Evolutionary conservation across 2,888 invertebrate species (phyloP).

Genomic region (Pocota personata): DNA sequence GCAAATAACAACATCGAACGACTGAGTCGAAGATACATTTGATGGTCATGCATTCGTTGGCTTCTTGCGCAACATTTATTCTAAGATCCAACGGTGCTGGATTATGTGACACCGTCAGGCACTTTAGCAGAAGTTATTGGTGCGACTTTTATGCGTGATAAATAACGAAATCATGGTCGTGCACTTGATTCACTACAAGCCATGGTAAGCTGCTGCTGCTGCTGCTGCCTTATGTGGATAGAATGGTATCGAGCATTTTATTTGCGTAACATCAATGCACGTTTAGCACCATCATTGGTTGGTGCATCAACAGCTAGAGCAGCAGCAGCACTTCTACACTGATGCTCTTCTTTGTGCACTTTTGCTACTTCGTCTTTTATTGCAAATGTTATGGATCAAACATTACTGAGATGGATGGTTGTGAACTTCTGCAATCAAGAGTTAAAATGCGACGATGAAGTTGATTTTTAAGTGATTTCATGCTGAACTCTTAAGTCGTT

Average conservation of each 20-base stretch:
- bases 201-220: not conserved
- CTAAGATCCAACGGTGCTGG: constrained; percentile 22
- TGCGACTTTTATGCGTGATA: constrained; percentile 73
- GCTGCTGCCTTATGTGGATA: constrained; percentile 25
- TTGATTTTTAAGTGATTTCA: constrained; percentile 71
- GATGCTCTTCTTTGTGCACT: constrained; percentile 54
- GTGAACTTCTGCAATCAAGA: constrained; percentile 73
- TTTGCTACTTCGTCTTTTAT: constrained; percentile 62
- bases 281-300: constrained; percentile 43
- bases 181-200: constrained; percentile 67
- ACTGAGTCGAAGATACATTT: constrained; percentile 22
- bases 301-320: constrained; percentile 3
- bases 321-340: constrained; percentile 3
- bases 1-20: constrained; percentile 33
- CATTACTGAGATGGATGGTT: constrained; percentile 62
- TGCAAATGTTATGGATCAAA: constrained; percentile 69
- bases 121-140: constrained; percentile 70
- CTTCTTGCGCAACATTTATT: constrained; percentile 41
- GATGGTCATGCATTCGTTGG: constrained; percentile 29
- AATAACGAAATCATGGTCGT: constrained; percentile 72
- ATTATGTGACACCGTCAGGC: constrained; percentile 63
- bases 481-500: constrained; percentile 53
- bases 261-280: constrained; percentile 71
- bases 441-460: constrained; percentile 67
- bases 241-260: constrained; percentile 62